These are phyloP conservation scores for Periophthalmus magnuspinnatus DNA, from an alignment of 2,797 vertebrate genomes.

Conservation along the genomic window DNA sequence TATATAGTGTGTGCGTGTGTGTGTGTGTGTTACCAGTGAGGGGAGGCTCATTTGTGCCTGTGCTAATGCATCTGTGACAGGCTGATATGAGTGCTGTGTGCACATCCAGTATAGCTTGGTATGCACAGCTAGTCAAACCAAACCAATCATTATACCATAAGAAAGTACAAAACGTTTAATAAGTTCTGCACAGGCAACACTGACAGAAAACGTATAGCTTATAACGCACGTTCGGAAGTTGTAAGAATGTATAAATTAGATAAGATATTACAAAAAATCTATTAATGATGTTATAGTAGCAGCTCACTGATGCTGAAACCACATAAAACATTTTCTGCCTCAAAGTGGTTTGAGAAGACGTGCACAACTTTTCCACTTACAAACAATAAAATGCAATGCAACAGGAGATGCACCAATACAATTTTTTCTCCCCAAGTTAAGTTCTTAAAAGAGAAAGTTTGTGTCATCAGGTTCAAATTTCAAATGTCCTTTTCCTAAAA, in stretches of 20 bases:
- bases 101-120: slow-evolving; percentile 4
- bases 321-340: no score
- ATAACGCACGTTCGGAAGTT: neutral
- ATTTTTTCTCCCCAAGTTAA: no score
- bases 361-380: no score
- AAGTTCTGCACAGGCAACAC: neutral
- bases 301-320: no score
- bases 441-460: no score
- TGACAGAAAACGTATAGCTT: neutral
- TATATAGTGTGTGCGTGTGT: neutral
- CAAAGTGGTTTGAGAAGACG: no score
- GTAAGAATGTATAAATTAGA: slow-evolving; percentile 5
- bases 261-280: neutral
- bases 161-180: neutral
- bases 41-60: slow-evolving; percentile 23
- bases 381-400: no score
- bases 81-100: slow-evolving; percentile 3
- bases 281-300: no score
- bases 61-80: slow-evolving; percentile 29
- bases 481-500: no score
- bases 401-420: no score
- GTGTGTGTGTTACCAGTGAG: slow-evolving; percentile 28
- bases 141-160: neutral
- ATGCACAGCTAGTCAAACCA: slow-evolving; percentile 3
- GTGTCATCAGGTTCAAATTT: no score